Conservation (phyloP, 2,113 vertebrate genomes). For the Odontophorus gujanensis region DNA sequence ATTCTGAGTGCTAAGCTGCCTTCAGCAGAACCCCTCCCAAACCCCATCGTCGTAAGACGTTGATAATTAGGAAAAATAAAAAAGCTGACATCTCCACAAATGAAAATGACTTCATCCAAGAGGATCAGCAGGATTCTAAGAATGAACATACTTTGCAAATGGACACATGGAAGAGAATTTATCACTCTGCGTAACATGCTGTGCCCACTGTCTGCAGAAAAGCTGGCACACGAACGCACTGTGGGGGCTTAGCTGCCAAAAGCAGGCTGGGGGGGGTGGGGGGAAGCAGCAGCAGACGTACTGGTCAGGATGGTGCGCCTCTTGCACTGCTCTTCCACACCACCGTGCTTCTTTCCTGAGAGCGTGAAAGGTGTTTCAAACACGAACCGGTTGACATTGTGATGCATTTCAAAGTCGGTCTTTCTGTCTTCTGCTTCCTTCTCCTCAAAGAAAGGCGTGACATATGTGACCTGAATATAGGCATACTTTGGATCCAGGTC, state of each 20-base stretch:
- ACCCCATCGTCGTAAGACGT: neutral
- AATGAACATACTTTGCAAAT: neutral
- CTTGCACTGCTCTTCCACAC: constrained; percentile 98
- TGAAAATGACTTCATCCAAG: neutral
- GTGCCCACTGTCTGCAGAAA: neutral
- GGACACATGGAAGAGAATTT: neutral
- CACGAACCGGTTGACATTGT: constrained; percentile 95
- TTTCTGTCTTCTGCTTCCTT: constrained; percentile 91
- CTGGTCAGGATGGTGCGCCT: constrained; percentile 93
- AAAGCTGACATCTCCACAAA: neutral
- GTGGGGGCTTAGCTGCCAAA: neutral
- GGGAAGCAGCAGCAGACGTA: constrained; percentile 60
- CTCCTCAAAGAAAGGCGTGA: constrained; percentile 94
- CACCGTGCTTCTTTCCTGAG: constrained; percentile 94
- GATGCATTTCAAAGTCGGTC: constrained; percentile 95
- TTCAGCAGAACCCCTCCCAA: constrained; percentile 18
- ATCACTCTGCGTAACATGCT: neutral
- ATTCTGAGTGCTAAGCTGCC: neutral
- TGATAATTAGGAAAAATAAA: neutral
- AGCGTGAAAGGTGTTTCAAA: constrained; percentile 97
- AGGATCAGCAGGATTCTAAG: neutral
- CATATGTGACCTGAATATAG: constrained; percentile 98
- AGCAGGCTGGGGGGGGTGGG: accelerated
- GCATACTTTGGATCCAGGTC: constrained; percentile 94
- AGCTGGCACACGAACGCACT: accelerated